phyloP scores from a whole-genome alignment of 2,113 vertebrate species.

The Cichladusa arquata region DNA sequence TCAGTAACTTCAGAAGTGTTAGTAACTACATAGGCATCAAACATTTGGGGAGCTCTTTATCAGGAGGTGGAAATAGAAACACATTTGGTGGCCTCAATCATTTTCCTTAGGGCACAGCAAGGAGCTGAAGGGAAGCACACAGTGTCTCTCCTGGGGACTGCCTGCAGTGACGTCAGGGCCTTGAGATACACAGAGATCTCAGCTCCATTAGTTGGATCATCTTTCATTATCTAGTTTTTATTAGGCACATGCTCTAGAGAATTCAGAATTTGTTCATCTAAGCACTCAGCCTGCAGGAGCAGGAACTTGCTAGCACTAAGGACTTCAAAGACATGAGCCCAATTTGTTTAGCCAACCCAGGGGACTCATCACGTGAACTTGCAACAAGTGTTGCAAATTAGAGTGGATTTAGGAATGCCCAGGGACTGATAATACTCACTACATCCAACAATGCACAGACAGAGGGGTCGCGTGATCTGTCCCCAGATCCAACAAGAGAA shows the following conservation, averaged over 20 bases:
- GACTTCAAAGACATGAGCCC: neutral
- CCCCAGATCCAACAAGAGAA: neutral
- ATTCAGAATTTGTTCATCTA: slow-evolving; percentile 1
- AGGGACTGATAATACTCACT: neutral
- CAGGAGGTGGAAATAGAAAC: slow-evolving; percentile 72
- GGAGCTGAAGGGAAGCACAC: slow-evolving; percentile 32
- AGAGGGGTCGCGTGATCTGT: neutral
- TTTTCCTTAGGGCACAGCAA: slow-evolving; percentile 48
- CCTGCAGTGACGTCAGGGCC: slow-evolving; percentile 44
- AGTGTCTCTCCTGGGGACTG: slow-evolving; percentile 28
- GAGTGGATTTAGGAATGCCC: neutral
- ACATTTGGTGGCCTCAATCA: slow-evolving; percentile 74
- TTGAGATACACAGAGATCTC: slow-evolving; percentile 33
- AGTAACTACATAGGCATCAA: slow-evolving; percentile 63
- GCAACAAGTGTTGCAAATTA: neutral
- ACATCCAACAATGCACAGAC: neutral
- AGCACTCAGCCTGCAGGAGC: neutral
- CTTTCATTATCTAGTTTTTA: slow-evolving; percentile 54
- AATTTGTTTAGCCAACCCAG: neutral
- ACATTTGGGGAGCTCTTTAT: slow-evolving; percentile 61
- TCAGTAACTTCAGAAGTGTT: slow-evolving; percentile 66
- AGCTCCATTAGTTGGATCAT: slow-evolving; percentile 27
- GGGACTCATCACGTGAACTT: neutral
- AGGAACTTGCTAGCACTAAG: neutral
- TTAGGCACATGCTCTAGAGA: neutral